Evolutionary conservation across 1,140 invertebrate genomes (phyloP).

Genomic region (Saccostrea echinata): DNA sequence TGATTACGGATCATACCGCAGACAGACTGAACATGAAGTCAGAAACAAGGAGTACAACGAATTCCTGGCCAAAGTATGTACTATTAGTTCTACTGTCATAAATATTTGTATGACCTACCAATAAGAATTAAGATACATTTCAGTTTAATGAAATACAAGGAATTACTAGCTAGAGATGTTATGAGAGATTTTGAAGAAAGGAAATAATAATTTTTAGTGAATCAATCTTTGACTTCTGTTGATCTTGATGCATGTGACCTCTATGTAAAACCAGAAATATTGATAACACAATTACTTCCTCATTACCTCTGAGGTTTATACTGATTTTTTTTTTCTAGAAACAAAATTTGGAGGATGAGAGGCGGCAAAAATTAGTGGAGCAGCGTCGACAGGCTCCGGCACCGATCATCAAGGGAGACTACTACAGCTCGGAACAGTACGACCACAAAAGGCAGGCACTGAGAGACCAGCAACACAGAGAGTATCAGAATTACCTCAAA

Average conservation of each 20-base stretch:
- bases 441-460: conserved; percentile 38
- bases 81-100: neutral
- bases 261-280: no score
- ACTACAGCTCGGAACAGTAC: conserved; percentile 45
- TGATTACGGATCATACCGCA: neutral
- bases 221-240: no score
- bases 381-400: conserved; percentile 27
- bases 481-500: conserved; percentile 46
- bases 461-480: conserved; percentile 1
- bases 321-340: conserved; percentile 31
- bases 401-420: conserved; percentile 45
- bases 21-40: conserved; percentile 6
- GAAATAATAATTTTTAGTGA: no score
- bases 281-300: neutral
- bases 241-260: no score
- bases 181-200: no score
- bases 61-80: neutral
- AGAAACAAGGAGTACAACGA: conserved; percentile 42
- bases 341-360: conserved; percentile 32
- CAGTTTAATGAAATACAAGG: no score
- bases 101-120: no score
- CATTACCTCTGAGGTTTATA: neutral
- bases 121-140: no score
- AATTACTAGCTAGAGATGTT: no score
- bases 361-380: conserved; percentile 16